Base-by-base conservation (phyloP, 1,140 invertebrate genomes). In the Gryllus bimaculatus region DNA sequence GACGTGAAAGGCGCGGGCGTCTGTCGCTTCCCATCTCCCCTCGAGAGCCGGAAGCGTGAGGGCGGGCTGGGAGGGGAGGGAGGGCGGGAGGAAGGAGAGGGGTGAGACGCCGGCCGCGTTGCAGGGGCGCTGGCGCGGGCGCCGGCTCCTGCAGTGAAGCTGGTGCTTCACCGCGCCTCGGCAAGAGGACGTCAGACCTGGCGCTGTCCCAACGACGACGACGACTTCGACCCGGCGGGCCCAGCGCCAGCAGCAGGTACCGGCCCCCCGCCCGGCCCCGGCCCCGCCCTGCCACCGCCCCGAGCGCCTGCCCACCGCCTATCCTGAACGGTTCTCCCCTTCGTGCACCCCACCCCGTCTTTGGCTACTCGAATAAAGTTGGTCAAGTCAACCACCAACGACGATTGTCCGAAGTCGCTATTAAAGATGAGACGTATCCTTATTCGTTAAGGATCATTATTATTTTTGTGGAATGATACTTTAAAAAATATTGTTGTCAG, bases 191-290 rank as follows among this genome's bases (percentile, higher is more conserved):
- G 26, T 76, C 79, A 20, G 79, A 79, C 21, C 75, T 79, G 75
- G 79, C 79, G 3, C 79, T 79, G 26, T 79, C 79, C n/a, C 79
- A 76, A 79, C 79, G 79, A 77, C 75, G 79, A 77, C 75, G 79
- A 79, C 18, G 76, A 79, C 20, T 66, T 79, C 47, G 78, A 79
- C 78, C 66, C 73, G 18, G 54, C 54, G 54, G 54, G 54, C 10
- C 54, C 10, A 66, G 54, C 54, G 54, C 54, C 54, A 66, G 54
- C 54, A 66, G 54, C 79, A 79, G 79, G 79, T 79, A 79, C 78
- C 78, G 54, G 49, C 54, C 18, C 54, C 48, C 20, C 74, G 20
- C 39, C 74, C 39, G 2, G 39, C 74, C 39, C 20, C 0, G 18
- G 10, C 2, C 18, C 54, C 2, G 10, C 54, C 54, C 18, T 66